phyloP scores from a whole-genome alignment of 2,113 vertebrate genomes.

The Bubo blakistoni region DNA sequence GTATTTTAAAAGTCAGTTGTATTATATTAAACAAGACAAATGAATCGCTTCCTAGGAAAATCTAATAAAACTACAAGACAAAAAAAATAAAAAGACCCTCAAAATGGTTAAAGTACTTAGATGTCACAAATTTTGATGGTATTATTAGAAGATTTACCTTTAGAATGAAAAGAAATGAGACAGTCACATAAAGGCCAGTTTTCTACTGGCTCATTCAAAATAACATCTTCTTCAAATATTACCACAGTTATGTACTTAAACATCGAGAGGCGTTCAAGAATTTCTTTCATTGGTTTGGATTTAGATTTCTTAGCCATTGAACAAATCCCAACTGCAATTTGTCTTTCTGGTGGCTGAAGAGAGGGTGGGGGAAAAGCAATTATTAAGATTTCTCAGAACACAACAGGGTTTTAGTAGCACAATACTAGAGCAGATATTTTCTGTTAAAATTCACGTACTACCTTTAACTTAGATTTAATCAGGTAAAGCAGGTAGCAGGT shows the following conservation, averaged over 20 bases:
- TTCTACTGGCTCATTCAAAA: constrained; percentile 86
- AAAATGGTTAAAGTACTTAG: background rate
- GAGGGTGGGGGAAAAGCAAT: background rate
- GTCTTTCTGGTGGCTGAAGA: constrained; percentile 85
- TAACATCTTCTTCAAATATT: constrained; percentile 87
- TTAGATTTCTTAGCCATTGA: constrained; percentile 93
- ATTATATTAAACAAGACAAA: background rate
- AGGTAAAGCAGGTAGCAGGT: background rate
- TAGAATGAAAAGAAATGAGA: constrained; percentile 92
- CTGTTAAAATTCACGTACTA: fast-evolving
- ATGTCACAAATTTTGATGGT: background rate
- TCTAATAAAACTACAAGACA: background rate
- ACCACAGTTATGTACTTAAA: constrained; percentile 91
- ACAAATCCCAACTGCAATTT: constrained; percentile 89
- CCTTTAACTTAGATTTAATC: background rate
- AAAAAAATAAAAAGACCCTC: background rate
- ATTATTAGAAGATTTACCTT: constrained; percentile 73
- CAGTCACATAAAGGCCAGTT: constrained; percentile 90
- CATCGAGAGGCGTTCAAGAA: constrained; percentile 86
- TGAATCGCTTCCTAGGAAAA: background rate
- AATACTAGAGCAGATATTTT: background rate
- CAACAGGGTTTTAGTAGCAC: background rate
- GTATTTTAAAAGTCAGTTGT: background rate
- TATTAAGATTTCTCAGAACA: background rate
- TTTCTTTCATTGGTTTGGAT: constrained; percentile 93